A percentile compares a stretch with the other conserved stretches of the same genome.
phyloP scores from a whole-genome alignment of 2,113 vertebrate genomes.

The Cercocebus atys region DNA sequence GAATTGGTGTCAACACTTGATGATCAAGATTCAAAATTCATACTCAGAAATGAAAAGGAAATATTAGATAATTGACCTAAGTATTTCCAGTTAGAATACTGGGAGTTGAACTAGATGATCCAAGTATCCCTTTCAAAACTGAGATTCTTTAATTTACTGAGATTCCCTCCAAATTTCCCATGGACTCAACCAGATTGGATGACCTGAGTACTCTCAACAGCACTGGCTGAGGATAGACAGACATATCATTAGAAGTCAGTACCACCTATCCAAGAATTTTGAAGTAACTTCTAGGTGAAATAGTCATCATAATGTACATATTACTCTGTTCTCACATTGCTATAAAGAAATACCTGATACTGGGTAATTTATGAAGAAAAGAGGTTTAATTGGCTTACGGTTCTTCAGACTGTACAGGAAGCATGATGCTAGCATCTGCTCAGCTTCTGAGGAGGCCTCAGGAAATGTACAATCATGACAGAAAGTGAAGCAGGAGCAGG shows the following conservation, averaged over 20 bases:
- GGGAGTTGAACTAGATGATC: background rate
- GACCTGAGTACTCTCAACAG: background rate
- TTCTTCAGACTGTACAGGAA: too few relatives aligned
- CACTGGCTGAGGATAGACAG: background rate
- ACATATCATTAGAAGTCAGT: background rate
- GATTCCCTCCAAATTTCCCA: background rate
- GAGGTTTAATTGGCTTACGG: too few relatives aligned
- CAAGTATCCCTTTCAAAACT: background rate
- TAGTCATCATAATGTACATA: background rate
- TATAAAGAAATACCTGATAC: too few relatives aligned
- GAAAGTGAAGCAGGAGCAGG: too few relatives aligned
- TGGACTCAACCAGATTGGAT: background rate
- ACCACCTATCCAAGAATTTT: background rate
- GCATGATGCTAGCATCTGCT: too few relatives aligned
- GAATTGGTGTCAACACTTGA: background rate
- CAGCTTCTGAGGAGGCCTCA: too few relatives aligned
- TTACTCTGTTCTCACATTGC: too few relatives aligned
- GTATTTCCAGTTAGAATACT: slow-evolving; percentile 1
- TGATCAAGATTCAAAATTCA: slow-evolving; percentile 41
- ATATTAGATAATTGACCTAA: background rate
- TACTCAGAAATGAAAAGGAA: slow-evolving; percentile 16
- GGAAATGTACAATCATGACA: too few relatives aligned
- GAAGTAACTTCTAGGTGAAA: background rate
- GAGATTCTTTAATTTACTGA: slow-evolving; percentile 21
- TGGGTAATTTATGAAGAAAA: too few relatives aligned